A percentile compares a stretch with the other conserved stretches of the same genome.
Conservation (phyloP, 2,888 invertebrate species). For the Diachrysia chrysitis region DNA sequence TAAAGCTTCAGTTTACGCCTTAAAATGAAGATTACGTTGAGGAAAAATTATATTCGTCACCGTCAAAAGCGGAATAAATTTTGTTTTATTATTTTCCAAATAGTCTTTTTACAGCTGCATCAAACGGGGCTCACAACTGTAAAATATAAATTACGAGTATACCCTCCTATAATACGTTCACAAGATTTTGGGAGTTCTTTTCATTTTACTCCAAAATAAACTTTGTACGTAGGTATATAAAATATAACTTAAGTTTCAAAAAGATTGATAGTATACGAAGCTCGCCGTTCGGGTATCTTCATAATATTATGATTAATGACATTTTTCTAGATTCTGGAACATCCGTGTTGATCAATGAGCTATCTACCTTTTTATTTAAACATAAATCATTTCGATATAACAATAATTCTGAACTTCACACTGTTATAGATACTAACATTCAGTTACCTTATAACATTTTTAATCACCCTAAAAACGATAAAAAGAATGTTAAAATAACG, state of each 20-base stretch:
- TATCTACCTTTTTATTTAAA: not conserved
- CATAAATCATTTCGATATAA: not conserved
- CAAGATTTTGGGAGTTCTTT: slow-evolving; percentile 29
- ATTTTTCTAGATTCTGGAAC: not conserved
- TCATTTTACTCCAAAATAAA: slow-evolving; percentile 8
- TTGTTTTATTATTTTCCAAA: slow-evolving; percentile 47
- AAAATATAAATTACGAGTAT: slow-evolving; percentile 39
- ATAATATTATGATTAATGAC: slow-evolving; percentile 1
- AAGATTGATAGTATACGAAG: slow-evolving; percentile 1
- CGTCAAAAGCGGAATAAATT: slow-evolving; percentile 36
- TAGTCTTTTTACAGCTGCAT: slow-evolving; percentile 54
- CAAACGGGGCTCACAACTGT: slow-evolving; percentile 44
- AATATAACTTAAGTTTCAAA: slow-evolving; percentile 5
- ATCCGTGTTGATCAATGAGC: slow-evolving; percentile 5
- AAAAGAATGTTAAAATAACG: not conserved
- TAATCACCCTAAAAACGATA: no score
- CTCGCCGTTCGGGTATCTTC: not conserved
- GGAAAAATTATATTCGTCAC: slow-evolving; percentile 39
- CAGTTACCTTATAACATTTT: no score
- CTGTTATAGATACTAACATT: not conserved
- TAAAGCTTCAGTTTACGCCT: slow-evolving; percentile 12
- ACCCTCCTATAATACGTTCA: slow-evolving; percentile 22
- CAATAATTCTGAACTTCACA: not conserved
- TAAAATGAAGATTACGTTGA: slow-evolving; percentile 20
- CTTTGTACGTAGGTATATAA: not conserved